These are phyloP conservation scores for Chrysaora quinquecirrha DNA, from an alignment of 30 jellyfish, hydroid and myxozoan species.

Conservation along the genomic window DNA sequence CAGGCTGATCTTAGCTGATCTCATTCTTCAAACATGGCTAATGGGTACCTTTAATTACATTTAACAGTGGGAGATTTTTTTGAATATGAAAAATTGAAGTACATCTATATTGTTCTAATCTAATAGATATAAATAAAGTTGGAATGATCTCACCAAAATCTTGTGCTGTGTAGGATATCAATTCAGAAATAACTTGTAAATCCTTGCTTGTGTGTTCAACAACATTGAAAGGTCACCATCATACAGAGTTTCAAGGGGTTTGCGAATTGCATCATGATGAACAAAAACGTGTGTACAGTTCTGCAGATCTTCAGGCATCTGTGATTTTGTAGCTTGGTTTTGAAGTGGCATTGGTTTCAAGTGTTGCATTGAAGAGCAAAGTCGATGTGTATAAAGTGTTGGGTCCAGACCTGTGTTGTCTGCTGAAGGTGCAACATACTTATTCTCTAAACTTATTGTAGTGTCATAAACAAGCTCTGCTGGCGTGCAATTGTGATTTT, in stretches of 20 bases:
- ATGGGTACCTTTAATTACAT: too few relatives aligned
- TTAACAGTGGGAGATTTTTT: too few relatives aligned
- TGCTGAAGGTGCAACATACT: background rate
- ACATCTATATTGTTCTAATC: too few relatives aligned
- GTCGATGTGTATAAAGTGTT: background rate
- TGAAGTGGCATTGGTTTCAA: conserved; percentile 10
- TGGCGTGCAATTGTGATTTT: background rate
- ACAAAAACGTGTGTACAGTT: conserved; percentile 9
- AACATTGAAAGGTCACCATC: conserved; percentile 28
- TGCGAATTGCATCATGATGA: conserved; percentile 28
- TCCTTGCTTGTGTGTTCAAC: conserved; percentile 10
- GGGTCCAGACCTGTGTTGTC: conserved; percentile 6
- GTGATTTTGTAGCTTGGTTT: background rate
- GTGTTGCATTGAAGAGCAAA: too few relatives aligned
- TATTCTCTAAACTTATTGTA: background rate
- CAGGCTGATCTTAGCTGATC: too few relatives aligned
- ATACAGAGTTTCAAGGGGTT: conserved; percentile 26
- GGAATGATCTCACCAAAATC: too few relatives aligned
- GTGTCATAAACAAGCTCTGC: conserved; percentile 13
- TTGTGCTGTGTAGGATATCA: too few relatives aligned
- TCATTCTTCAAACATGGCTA: too few relatives aligned
- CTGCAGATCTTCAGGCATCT: conserved; percentile 14
- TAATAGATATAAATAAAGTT: too few relatives aligned
- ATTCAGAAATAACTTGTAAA: too few relatives aligned
- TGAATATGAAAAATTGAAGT: too few relatives aligned